Evolutionary conservation across 2,797 vertebrate species (phyloP).

Genomic region (Tarsius wallacei): DNA sequence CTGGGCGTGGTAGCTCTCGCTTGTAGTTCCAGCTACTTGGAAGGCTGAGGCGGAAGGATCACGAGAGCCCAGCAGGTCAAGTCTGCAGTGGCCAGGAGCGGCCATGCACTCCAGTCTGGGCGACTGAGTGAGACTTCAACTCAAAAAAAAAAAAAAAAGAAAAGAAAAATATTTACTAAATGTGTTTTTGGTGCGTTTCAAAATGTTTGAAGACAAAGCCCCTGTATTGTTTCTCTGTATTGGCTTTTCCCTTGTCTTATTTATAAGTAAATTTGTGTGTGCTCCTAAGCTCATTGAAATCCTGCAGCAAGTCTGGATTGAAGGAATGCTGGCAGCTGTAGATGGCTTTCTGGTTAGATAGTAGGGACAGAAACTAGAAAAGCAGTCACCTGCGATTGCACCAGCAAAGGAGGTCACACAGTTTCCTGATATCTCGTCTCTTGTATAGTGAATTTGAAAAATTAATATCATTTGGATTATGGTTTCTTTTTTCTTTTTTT

Average conservation of each 20-base stretch:
- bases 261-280: neutral
- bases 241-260: neutral
- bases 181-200: constrained; percentile 8
- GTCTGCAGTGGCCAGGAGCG: no score
- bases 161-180: constrained; percentile 44
- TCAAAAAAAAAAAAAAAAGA: no score
- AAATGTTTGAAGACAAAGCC: neutral
- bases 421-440: neutral
- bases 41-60: no score
- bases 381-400: neutral
- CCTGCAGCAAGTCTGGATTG: constrained; percentile 9
- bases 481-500: neutral
- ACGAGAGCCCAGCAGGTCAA: no score
- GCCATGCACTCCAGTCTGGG: no score
- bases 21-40: no score
- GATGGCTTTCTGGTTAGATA: neutral
- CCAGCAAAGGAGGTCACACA: neutral
- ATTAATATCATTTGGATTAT: constrained; percentile 4
- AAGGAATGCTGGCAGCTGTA: neutral
- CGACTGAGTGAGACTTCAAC: no score
- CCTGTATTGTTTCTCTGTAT: neutral
- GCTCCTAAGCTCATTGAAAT: neutral
- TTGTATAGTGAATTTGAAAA: neutral
- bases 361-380: constrained; percentile 34
- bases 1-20: no score